Percentiles rank a stretch among this genome's conserved stretches.
phyloP scores from a whole-genome alignment of 2,113 vertebrate genomes.

The Campylorhamphus procurvoides region DNA sequence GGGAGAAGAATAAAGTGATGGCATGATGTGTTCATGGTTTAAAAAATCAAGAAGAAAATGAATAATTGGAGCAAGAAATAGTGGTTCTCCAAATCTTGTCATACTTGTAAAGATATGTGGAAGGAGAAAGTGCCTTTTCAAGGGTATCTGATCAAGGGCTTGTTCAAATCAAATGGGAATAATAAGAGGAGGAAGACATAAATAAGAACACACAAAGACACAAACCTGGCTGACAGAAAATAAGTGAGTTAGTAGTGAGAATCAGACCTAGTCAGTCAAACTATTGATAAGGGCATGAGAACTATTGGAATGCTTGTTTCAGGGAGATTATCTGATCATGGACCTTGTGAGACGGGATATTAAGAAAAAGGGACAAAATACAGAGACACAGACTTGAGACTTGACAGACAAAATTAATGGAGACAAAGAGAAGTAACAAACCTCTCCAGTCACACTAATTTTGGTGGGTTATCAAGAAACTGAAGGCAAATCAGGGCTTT shows the following conservation, averaged over 20 bases:
- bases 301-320: background rate
- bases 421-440: background rate
- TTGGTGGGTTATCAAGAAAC: background rate
- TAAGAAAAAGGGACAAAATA: background rate
- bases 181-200: background rate
- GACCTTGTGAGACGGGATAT: background rate
- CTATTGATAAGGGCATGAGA: background rate
- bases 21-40: background rate
- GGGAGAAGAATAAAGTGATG: background rate
- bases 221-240: background rate
- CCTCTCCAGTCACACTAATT: background rate
- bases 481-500: background rate
- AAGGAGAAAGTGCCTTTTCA: background rate
- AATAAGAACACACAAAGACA: background rate
- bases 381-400: background rate
- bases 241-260: background rate
- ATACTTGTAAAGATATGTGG: background rate
- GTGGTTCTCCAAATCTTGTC: background rate
- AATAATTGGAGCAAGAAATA: background rate
- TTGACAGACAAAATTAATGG: background rate
- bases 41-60: background rate
- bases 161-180: background rate
- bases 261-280: background rate
- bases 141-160: background rate
- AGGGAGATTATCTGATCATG: background rate